Percentiles rank a stretch among this genome's conserved stretches.
phyloP scores from a whole-genome alignment of 2,888 invertebrate genomes.

The Acleris cristana region DNA sequence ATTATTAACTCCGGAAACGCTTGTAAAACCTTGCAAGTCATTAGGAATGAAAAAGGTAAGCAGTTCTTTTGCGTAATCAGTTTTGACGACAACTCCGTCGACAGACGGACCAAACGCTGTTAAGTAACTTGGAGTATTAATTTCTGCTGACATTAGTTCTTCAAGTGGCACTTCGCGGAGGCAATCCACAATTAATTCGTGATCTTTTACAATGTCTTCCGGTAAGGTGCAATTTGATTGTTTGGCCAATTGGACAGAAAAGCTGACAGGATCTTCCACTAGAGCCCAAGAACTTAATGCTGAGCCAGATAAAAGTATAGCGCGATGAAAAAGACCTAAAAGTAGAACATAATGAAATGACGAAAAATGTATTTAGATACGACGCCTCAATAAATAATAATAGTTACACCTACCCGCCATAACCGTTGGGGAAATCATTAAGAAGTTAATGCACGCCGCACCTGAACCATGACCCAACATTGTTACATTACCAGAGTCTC shows the following conservation, averaged over 20 bases:
- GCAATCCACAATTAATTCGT: constrained; percentile 93
- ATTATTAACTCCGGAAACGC: constrained; percentile 83
- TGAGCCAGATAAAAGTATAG: constrained; percentile 93
- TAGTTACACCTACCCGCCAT: constrained; percentile 80
- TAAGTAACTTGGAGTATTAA: constrained; percentile 91
- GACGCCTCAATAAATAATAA: not conserved
- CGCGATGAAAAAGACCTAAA: constrained; percentile 93
- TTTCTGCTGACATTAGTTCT: constrained; percentile 90
- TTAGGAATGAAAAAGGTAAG: constrained; percentile 88
- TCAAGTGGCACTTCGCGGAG: constrained; percentile 89
- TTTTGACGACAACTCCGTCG: constrained; percentile 96
- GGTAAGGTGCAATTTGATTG: constrained; percentile 93
- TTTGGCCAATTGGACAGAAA: constrained; percentile 91
- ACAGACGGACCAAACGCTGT: constrained; percentile 97
- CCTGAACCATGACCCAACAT: constrained; percentile 98
- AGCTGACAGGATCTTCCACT: constrained; percentile 93
- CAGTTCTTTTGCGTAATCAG: constrained; percentile 92
- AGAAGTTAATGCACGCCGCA: constrained; percentile 97
- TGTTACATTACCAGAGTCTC: constrained; percentile 97
- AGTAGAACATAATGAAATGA: constrained; percentile 19
- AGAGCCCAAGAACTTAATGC: constrained; percentile 95
- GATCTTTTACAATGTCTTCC: constrained; percentile 91
- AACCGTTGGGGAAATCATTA: constrained; percentile 98
- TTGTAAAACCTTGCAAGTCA: constrained; percentile 86
- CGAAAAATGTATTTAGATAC: not conserved